phyloP scores from a whole-genome alignment of 2,888 invertebrate genomes.

The Drosophila neonasuta region DNA sequence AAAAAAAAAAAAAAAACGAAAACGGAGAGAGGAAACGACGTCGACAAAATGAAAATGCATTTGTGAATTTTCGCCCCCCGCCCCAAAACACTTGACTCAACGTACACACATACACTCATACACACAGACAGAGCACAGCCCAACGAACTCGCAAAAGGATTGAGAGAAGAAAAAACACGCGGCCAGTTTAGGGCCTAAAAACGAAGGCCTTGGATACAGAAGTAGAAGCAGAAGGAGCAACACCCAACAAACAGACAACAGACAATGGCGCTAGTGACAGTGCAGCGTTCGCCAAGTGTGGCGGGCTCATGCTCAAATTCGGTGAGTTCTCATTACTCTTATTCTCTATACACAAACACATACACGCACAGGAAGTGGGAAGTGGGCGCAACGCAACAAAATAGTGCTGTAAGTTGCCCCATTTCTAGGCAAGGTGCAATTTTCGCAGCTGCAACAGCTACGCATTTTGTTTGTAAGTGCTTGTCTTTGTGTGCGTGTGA shows the following conservation, averaged over 20 bases:
- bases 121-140: slow-evolving; percentile 27
- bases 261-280: slow-evolving; percentile 88
- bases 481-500: slow-evolving; percentile 9
- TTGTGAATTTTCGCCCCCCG: slow-evolving; percentile 64
- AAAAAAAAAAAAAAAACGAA: neutral
- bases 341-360: slow-evolving; percentile 1
- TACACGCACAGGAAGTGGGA: slow-evolving; percentile 21
- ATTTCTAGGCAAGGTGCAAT: slow-evolving; percentile 57
- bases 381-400: slow-evolving; percentile 28
- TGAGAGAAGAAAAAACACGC: slow-evolving; percentile 35
- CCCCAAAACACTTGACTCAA: slow-evolving; percentile 50
- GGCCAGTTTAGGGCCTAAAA: slow-evolving; percentile 40
- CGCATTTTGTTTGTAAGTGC: slow-evolving; percentile 40
- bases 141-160: slow-evolving; percentile 54
- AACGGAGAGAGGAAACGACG: slow-evolving; percentile 58
- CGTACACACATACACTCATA: slow-evolving; percentile 34
- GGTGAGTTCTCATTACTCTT: slow-evolving; percentile 74
- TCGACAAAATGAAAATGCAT: slow-evolving; percentile 71
- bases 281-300: slow-evolving; percentile 88
- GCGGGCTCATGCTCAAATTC: slow-evolving; percentile 84
- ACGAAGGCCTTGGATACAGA: slow-evolving; percentile 54
- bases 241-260: slow-evolving; percentile 39
- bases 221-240: slow-evolving; percentile 38
- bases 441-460: slow-evolving; percentile 52
- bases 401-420: slow-evolving; percentile 38